These are phyloP conservation scores for Meghimatium bilineatum DNA, from an alignment of 2,888 invertebrate genomes.

Conservation along the genomic window DNA sequence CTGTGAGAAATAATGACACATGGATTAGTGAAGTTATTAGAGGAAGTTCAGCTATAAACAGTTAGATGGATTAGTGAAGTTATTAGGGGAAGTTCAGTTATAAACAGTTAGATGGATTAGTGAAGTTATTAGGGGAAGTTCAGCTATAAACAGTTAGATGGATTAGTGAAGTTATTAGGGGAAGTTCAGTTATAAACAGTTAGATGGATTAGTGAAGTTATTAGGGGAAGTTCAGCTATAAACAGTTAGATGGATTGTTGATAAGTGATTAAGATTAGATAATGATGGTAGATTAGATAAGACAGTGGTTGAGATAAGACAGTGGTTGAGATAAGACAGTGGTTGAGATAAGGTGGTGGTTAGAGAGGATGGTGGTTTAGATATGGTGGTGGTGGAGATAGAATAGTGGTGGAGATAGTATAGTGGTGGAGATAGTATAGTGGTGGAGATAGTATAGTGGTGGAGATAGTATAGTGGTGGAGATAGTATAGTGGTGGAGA, in stretches of 20 bases:
- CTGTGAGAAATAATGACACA: no score
- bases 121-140: not conserved
- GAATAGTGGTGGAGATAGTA: not conserved
- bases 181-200: no score
- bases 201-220: not conserved
- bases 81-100: not conserved
- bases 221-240: no score
- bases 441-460: no score
- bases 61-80: not conserved
- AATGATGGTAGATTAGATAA: not conserved
- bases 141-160: no score
- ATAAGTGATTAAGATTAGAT: not conserved
- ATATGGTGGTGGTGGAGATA: not conserved
- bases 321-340: not conserved
- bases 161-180: not conserved
- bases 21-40: not conserved
- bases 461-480: no score
- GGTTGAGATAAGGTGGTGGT: not conserved
- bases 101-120: not conserved
- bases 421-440: no score
- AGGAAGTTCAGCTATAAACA: no score
- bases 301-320: no score
- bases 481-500: no score
- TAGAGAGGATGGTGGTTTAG: not conserved
- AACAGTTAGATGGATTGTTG: not conserved